These are phyloP conservation scores for Lophius piscatorius DNA, from an alignment of 2,113 vertebrate genomes.

Conservation along the genomic window DNA sequence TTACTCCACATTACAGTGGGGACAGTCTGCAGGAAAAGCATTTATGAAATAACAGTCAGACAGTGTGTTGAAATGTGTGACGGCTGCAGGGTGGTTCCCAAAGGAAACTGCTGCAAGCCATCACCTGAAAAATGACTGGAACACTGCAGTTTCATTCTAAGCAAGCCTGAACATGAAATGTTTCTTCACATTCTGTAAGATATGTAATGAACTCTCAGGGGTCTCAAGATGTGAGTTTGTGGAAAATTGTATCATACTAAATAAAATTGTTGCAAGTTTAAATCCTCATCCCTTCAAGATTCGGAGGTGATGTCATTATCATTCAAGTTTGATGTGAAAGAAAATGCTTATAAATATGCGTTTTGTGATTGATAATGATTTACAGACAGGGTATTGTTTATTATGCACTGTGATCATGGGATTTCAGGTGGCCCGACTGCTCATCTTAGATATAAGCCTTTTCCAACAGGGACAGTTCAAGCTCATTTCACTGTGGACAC, in stretches of 20 bases:
- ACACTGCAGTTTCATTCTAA: conserved; percentile 1
- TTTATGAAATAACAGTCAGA: too few species aligned
- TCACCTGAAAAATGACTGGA: conserved; percentile 34
- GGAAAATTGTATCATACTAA: background rate
- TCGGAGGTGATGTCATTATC: conserved; percentile 1
- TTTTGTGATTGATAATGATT: background rate
- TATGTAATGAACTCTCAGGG: background rate
- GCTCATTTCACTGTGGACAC: conserved; percentile 27
- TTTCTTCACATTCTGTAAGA: background rate
- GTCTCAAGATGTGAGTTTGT: background rate
- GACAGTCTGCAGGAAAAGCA: too few species aligned
- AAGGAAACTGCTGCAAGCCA: conserved; percentile 19
- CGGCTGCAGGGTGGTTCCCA: too few species aligned
- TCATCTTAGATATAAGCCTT: background rate
- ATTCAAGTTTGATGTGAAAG: background rate
- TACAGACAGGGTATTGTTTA: background rate
- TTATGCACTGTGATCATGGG: too few species aligned
- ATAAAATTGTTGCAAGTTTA: background rate
- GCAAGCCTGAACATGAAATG: conserved; percentile 35
- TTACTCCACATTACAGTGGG: too few species aligned
- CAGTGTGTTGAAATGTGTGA: too few species aligned
- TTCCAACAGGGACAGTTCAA: conserved; percentile 1
- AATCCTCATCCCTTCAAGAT: background rate
- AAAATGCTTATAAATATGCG: background rate
- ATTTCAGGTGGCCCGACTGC: background rate